Conservation (phyloP, 2,113 vertebrate genomes). For the Cinclus cinclus region DNA sequence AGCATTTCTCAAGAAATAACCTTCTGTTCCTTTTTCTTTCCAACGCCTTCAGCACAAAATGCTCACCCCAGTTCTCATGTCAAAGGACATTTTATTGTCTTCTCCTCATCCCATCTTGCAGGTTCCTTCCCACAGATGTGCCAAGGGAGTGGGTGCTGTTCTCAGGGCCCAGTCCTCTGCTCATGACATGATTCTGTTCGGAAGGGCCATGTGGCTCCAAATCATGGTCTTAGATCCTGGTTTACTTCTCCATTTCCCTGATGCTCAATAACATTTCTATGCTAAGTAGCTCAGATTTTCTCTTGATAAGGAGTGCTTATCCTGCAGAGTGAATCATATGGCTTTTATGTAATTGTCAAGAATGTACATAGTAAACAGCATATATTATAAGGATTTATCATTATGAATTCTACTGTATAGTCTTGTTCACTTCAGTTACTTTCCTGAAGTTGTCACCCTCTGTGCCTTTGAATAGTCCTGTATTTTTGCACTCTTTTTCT, state of each 20-base stretch:
- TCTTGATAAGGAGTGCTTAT: not conserved
- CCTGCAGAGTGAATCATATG: not conserved
- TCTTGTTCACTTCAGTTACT: not conserved
- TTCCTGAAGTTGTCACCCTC: not conserved
- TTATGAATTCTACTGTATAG: not conserved
- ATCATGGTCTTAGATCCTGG: not conserved
- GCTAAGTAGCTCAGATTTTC: not conserved
- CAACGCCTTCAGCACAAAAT: not conserved
- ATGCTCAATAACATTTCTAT: not conserved
- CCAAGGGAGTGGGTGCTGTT: not conserved
- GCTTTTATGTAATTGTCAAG: not conserved
- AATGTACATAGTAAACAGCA: not conserved
- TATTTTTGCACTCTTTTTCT: not conserved
- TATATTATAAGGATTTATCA: not conserved
- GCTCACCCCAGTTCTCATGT: not conserved
- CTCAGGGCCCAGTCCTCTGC: not conserved
- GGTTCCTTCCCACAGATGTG: not conserved
- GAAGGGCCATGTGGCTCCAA: not conserved
- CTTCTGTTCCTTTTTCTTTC: not conserved
- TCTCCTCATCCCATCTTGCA: not conserved
- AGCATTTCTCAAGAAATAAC: not conserved
- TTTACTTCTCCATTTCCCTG: not conserved
- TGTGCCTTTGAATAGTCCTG: not conserved
- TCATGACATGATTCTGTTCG: not conserved
- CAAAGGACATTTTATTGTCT: not conserved